These are phyloP conservation scores for Haliclona indistincta DNA, from an alignment of 37 sponge, comb jelly and placozoan genomes.

Conservation along the genomic window DNA sequence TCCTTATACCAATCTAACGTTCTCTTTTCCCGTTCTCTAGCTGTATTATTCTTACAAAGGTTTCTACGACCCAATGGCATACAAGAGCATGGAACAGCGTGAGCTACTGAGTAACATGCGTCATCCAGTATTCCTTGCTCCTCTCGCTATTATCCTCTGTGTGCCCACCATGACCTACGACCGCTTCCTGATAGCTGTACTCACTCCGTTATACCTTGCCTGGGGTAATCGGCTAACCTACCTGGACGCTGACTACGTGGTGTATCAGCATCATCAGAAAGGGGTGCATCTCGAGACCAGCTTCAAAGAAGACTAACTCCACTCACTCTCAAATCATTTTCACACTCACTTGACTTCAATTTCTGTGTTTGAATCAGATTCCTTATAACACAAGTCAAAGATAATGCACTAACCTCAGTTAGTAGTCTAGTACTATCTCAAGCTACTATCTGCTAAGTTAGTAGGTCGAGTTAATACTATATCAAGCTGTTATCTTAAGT, in stretches of 20 bases:
- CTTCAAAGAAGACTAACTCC: background rate
- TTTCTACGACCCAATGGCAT: constrained; percentile 39
- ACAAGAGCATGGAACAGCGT: constrained; percentile 53
- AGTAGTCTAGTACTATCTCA: no score
- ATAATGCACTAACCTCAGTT: no score
- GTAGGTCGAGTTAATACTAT: no score
- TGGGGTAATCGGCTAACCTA: constrained; percentile 46
- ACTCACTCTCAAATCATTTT: no score
- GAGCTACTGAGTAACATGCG: constrained; percentile 51
- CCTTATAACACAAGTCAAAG: no score
- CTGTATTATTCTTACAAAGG: constrained; percentile 52
- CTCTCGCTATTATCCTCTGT: constrained; percentile 54
- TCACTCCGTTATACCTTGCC: constrained; percentile 64
- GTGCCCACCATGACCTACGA: constrained; percentile 73
- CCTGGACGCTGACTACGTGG: constrained; percentile 45
- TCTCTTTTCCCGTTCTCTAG: constrained; percentile 13
- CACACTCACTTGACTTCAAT: no score
- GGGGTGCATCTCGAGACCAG: constrained; percentile 9
- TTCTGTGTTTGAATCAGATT: no score
- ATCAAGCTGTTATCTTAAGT: no score
- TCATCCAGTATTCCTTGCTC: constrained; percentile 63
- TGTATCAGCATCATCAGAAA: constrained; percentile 38
- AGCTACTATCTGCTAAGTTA: no score
- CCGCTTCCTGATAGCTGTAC: constrained; percentile 56
- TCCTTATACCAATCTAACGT: background rate